Evolutionary conservation across 2,113 vertebrate genomes (phyloP), one percentile per base, ranked within the genome.

Genomic region (Pluvianellus socialis): DNA sequence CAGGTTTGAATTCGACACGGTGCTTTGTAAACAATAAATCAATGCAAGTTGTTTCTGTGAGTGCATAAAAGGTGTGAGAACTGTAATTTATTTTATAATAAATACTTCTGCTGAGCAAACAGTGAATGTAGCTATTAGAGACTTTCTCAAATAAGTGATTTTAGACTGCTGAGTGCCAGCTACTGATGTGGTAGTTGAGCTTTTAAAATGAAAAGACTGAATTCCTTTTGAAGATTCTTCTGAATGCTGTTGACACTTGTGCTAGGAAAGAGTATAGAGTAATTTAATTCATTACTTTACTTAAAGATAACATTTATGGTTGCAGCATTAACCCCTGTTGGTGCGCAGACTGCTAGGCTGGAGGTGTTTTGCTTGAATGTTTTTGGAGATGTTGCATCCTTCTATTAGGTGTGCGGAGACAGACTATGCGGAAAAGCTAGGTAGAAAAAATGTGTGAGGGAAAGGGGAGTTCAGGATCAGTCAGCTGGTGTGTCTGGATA

Each of bases 61-160:
- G 90, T 91, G 95, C 87, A 10, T 95, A 92, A 96, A 97, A 96
- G 95, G 96, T 95, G 96, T 96, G 89, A 95, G 97, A 92, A 91
- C 63, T 88, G 72, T 92, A 87, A 92, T 94, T 97, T 95, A 94
- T 97, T 98, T 97, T 91, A 92, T 92, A 97, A 97, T 97, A 97
- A 98, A 97, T 95, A 89, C 89, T 97, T 96, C 73, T 96, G 93
- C 96, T 96, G 91, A 96, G 94, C 90, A 97, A 97, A 97, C 96
- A 97, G 58, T 67, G 82, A 70, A 59, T 73, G 79, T 47, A 18
- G 76, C 91, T 97, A 70, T 98, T 97, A 96, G 28, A 70, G 95
- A 96, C 96, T 97, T 95, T 50, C 73, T 96, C 71, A 97, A 97
- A 92, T 88, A 97, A 96, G 92, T 95, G 92, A 96, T 95, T 98